Base-by-base conservation (phyloP, 2,797 vertebrate species). In the Anas bahamensis region DNA sequence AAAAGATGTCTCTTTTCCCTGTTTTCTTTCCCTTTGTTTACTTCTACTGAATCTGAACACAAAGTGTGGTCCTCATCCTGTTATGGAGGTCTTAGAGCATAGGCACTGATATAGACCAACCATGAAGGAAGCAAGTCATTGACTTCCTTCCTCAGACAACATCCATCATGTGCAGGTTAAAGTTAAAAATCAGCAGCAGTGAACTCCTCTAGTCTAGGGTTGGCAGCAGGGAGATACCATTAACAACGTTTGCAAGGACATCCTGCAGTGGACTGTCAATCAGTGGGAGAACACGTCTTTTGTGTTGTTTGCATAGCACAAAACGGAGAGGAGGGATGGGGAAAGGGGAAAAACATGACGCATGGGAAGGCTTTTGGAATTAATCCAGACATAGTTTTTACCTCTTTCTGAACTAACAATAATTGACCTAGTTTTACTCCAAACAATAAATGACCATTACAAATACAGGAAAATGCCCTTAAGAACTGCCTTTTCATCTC, bases 371-470 rank as follows among this genome's bases (percentile, higher is more conserved):
- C 9, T 44, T 80, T 83, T 92, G 79, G 87, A 94, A 86, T 72
- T 66, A 81, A 83, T 92, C 91, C 92, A 94, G 59, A 59, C 55
- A 52, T 63, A 73, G 81, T 70, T 92, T 94, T 94, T 93, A 68
- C 50, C 50, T 89, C 72, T 77, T 93, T 93, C 41, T 91, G 70
- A 91, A 85, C 41, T 57, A 85, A 87, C 15, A 83, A 22, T 91
- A 88, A 94, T 83, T 92, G 89, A 93, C 90, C 89, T 71, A 91
- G 33, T 88, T 96, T 91, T 65, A 64, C 29, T 90, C 65, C 35
- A 63, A 59, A 83, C 33, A 78, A 63, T 76, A 86, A 64, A 33
- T 86, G 80, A 84, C 70, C 89, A 94, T 55, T 91, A 16, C 35
- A 82, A 90, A 87, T 31, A 57, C 33, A 84, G 41, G 22, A 59